A percentile compares a stretch with the other conserved stretches of the same genome.
Conservation (phyloP, 2,888 invertebrate genomes). For the Pomacea canaliculata region DNA sequence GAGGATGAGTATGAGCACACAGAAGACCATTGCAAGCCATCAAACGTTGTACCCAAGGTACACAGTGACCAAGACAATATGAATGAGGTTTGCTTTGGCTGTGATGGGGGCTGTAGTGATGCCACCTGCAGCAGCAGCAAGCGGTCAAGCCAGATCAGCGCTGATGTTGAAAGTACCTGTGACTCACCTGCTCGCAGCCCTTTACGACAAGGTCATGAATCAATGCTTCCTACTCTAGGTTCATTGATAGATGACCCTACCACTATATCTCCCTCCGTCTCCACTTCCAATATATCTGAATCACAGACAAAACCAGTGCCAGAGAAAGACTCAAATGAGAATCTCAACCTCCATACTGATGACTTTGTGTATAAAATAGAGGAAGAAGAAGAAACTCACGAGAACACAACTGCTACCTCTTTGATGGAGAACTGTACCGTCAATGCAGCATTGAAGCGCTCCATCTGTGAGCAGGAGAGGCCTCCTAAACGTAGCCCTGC, state of each 20-base stretch:
- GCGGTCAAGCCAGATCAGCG: conserved; percentile 50
- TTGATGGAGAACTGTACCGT: conserved; percentile 8
- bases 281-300: conserved; percentile 14
- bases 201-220: conserved; percentile 27
- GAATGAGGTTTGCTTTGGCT: conserved; percentile 68
- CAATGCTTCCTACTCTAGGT: conserved; percentile 18
- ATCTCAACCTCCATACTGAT: conserved; percentile 51
- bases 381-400: conserved; percentile 11
- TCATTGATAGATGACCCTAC: conserved; percentile 15
- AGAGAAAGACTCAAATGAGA: conserved; percentile 63
- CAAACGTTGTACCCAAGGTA: neutral
- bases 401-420: conserved; percentile 13
- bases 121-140: conserved; percentile 59
- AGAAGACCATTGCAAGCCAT: conserved; percentile 8
- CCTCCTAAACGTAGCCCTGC: conserved; percentile 27
- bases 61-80: conserved; percentile 49
- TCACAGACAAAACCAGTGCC: conserved; percentile 31
- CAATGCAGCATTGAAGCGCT: conserved; percentile 35
- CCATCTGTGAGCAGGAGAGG: conserved; percentile 36
- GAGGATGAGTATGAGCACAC: conserved; percentile 26
- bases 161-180: conserved; percentile 60
- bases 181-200: conserved; percentile 52
- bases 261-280: conserved; percentile 9
- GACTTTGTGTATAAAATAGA: conserved; percentile 2
- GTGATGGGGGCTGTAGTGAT: conserved; percentile 65